Conservation (phyloP, 1,140 invertebrate genomes). For the Linepithema humile region DNA sequence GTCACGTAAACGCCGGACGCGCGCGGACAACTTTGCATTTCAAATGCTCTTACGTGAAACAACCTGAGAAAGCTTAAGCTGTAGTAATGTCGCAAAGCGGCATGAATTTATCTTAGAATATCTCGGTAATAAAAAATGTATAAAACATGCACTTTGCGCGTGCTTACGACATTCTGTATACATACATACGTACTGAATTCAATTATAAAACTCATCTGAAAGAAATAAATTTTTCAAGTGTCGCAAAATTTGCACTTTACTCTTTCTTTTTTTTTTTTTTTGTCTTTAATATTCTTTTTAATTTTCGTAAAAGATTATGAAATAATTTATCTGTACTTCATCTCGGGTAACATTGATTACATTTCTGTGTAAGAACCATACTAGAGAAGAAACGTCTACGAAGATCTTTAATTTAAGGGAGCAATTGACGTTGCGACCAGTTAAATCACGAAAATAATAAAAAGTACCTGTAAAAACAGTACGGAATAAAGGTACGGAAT, state of each 20-base stretch:
- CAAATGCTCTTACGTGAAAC: slow-evolving; percentile 27
- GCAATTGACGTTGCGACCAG: neutral
- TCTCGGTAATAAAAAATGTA: neutral
- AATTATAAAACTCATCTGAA: neutral
- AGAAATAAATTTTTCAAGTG: neutral
- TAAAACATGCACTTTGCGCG: neutral
- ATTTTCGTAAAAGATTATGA: neutral
- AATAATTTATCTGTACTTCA: neutral
- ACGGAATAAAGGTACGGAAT: neutral
- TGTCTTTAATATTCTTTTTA: no score
- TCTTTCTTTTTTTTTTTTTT: no score
- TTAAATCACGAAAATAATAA: slow-evolving; percentile 12
- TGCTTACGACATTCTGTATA: no score
- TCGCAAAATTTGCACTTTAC: neutral
- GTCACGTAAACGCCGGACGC: slow-evolving; percentile 41
- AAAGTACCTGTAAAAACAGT: neutral
- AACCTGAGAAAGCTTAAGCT: slow-evolving; percentile 7
- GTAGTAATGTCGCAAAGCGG: neutral
- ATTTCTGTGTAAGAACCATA: neutral
- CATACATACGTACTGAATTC: neutral
- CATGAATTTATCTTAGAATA: slow-evolving; percentile 5
- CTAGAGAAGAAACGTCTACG: no score
- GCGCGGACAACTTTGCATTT: slow-evolving; percentile 21
- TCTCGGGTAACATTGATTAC: neutral
- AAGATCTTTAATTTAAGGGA: neutral